Percentiles rank a stretch among this genome's conserved stretches.
phyloP scores from a whole-genome alignment of 2,113 vertebrate species.

The Eulacestoma nigropectus region DNA sequence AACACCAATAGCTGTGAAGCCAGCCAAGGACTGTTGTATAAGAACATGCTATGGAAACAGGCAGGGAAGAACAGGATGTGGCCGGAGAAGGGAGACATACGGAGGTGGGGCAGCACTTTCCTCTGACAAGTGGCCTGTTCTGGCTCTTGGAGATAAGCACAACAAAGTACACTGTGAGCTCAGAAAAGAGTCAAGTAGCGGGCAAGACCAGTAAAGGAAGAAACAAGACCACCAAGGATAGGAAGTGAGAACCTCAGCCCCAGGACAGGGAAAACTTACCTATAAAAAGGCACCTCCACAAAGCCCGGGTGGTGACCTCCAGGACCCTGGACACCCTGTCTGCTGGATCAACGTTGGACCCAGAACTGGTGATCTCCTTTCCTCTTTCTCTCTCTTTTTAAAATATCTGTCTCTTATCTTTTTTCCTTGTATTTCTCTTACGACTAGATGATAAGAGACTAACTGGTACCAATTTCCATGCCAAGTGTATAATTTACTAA shows the following conservation, averaged over 20 bases:
- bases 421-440: not conserved
- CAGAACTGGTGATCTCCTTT: not conserved
- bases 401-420: not conserved
- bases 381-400: not conserved
- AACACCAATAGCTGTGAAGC: not conserved
- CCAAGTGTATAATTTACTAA: not conserved
- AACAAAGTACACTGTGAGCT: rapidly evolving
- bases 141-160: not conserved
- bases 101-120: not conserved
- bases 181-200: not conserved
- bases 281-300: not conserved
- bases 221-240: not conserved
- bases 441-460: not conserved
- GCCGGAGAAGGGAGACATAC: not conserved
- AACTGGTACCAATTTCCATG: not conserved
- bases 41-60: not conserved
- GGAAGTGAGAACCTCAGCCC: not conserved
- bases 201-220: not conserved
- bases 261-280: not conserved
- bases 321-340: not conserved
- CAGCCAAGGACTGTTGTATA: not conserved
- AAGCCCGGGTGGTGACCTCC: not conserved
- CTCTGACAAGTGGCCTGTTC: too few species aligned
- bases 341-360: rapidly evolving
- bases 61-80: not conserved